Base-by-base conservation (phyloP, 2,797 vertebrate genomes). In the Sebastes wilsoni region DNA sequence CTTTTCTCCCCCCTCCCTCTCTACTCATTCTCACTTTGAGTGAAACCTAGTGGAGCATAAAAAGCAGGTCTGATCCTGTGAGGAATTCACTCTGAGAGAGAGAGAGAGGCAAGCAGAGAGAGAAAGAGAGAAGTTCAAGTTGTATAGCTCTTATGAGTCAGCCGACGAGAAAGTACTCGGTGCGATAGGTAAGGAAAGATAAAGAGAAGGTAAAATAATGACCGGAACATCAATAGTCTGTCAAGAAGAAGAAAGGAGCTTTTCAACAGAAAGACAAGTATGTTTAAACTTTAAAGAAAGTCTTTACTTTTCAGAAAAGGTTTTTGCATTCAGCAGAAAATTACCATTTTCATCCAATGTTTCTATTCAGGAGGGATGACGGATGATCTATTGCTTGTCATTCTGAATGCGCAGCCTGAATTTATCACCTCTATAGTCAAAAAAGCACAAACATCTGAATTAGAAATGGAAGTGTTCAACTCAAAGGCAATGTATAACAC, bases 61-160 rank as follows among this genome's bases (percentile, higher is more conserved):
- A 94, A 92, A 95, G 93, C 96, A 96, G 94, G 95, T 95, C 95
- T 95, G 93, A 96, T 96, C 95, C 95, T 96, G 95, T 94, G 93
- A 90, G 95, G 95, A 96, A 96, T 96, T 96, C 89, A 89, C 78
- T 84, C 11, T 64, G 81, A 77, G 81, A 69, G 60, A 60, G 68
- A 77, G 36, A 42, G 68, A 69, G 66, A 32, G 75, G 80, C 7
- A n/a, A 55, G 28, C 12, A 64, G 58, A 55, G 54, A 59, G 36
- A 49, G 58, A 60, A 66, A 85, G 69, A 87, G 67, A 84, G 68
- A 79, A 75, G 81, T 90, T 87, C 78, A 80, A 76, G 60, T 84
- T 88, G 64, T 75, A 38, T 64, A 77, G 68, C 38, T 42, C 56
- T 84, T 80, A 86, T 84, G 86, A 92, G 84, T 90, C 85, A 80